Evolutionary conservation across 2,888 invertebrate species (phyloP).

Genomic region (Rhingia rostrata): DNA sequence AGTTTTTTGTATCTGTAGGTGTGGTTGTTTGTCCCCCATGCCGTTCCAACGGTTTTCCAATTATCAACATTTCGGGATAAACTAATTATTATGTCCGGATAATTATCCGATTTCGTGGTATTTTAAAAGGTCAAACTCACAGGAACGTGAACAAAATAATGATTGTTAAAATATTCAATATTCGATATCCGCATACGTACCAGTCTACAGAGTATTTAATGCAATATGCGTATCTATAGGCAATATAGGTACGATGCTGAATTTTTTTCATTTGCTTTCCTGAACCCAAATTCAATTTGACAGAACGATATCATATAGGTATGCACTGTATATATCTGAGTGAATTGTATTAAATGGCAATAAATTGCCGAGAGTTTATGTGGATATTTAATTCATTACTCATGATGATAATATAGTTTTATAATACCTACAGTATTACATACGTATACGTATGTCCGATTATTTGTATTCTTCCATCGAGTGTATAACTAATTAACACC

Average conservation of each 20-base stretch:
- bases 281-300: conserved; percentile 17
- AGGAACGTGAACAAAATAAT: conserved; percentile 22
- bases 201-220: not conserved
- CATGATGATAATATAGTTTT: conserved; percentile 11
- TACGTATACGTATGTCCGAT: not conserved
- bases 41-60: not conserved
- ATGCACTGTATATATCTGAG: not conserved
- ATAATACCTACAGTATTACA: not conserved
- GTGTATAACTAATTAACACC: conserved; percentile 43
- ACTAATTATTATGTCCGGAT: conserved; percentile 22
- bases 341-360: conserved; percentile 40
- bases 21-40: conserved; percentile 29
- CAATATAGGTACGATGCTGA: conserved; percentile 4
- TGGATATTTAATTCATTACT: conserved; percentile 33
- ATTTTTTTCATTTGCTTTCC: conserved; percentile 37
- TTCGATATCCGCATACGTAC: conserved; percentile 42
- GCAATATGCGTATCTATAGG: too few relatives aligned
- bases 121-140: conserved; percentile 18
- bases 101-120: conserved; percentile 1
- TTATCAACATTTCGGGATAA: conserved; percentile 34
- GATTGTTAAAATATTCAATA: conserved; percentile 12
- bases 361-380: not conserved
- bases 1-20: conserved; percentile 38
- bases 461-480: not conserved
- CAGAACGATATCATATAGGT: not conserved